phyloP scores from a whole-genome alignment of 2,797 vertebrate species.

The Lateolabrax maculatus region DNA sequence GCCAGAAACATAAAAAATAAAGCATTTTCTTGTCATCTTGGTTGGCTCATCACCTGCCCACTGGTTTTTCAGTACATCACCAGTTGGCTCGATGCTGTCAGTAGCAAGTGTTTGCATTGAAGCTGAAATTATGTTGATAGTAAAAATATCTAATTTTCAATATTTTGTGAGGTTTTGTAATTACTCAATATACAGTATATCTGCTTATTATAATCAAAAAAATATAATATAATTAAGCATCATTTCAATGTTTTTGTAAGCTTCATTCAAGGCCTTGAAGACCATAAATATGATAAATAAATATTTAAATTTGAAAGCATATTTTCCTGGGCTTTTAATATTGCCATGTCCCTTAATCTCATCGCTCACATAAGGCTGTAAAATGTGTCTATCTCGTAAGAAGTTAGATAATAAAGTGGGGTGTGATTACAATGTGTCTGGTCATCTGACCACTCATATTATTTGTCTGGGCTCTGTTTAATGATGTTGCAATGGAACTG shows the following conservation, averaged over 20 bases:
- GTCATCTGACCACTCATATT: background rate
- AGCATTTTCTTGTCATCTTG: background rate
- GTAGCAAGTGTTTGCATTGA: background rate
- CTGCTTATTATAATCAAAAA: too few species aligned
- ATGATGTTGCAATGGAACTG: background rate
- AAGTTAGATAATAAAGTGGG: background rate
- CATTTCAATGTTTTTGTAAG: background rate
- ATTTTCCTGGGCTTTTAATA: too few species aligned
- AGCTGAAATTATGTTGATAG: background rate
- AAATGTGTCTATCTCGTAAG: background rate
- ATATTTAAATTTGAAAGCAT: too few species aligned
- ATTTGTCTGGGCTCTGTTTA: background rate
- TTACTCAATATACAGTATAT: background rate
- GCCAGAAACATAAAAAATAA: background rate
- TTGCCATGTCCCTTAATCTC: background rate
- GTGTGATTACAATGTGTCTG: background rate
- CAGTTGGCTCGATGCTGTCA: background rate
- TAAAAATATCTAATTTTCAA: background rate
- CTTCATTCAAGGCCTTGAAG: background rate
- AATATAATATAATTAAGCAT: too few species aligned
- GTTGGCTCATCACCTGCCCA: background rate
- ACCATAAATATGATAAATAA: too few species aligned
- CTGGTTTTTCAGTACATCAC: background rate
- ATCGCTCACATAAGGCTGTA: background rate
- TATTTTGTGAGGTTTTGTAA: constrained; percentile 2